Percentiles rank a stretch among this genome's conserved stretches.
phyloP scores from a whole-genome alignment of 2,888 invertebrate genomes.

The Brachynemurus nebulosus region DNA sequence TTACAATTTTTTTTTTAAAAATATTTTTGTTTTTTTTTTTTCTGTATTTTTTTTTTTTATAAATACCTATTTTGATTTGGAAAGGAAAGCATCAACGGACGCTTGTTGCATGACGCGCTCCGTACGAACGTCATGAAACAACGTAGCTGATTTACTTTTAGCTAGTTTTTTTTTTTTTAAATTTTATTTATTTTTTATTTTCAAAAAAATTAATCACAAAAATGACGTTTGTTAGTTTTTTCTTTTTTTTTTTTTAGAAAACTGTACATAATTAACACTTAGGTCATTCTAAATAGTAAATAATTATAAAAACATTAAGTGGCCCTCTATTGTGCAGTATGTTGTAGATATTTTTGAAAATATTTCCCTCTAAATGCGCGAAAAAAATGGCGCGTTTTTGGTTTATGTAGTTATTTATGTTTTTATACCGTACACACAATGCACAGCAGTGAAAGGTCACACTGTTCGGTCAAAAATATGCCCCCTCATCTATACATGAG shows the following conservation, averaged over 20 bases:
- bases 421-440: not conserved
- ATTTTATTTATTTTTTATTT: not conserved
- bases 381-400: not conserved
- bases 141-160: not conserved
- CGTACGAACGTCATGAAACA: not conserved
- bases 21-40: not conserved
- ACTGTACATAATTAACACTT: conserved; percentile 1
- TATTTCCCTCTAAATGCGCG: not conserved
- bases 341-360: not conserved
- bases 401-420: not conserved
- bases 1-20: not conserved
- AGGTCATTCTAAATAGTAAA: not conserved
- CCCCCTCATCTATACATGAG: too few species aligned
- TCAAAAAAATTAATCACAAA: not conserved
- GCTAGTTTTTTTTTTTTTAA: not conserved
- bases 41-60: not conserved
- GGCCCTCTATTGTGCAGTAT: too few species aligned
- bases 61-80: not conserved
- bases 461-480: too few species aligned
- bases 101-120: not conserved
- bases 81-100: not conserved
- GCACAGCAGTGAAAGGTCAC: too few species aligned
- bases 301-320: not conserved
- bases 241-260: not conserved
- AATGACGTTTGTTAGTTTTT: not conserved